These are phyloP conservation scores for Trichomalopsis sarcophagae DNA, from an alignment of 1,140 invertebrate species.

Conservation along the genomic window DNA sequence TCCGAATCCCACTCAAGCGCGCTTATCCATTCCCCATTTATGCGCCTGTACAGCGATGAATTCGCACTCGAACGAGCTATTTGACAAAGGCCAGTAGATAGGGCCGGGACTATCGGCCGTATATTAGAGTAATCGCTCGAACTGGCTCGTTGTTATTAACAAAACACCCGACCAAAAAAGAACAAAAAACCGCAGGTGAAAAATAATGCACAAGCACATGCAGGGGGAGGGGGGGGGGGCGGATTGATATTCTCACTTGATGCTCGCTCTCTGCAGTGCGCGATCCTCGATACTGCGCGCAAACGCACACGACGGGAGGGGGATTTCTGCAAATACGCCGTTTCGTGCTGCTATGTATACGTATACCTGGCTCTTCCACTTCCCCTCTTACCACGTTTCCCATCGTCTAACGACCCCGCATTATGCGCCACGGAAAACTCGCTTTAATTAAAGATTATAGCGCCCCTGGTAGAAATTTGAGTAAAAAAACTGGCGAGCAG, in stretches of 20 bases:
- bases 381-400: slow-evolving; percentile 35
- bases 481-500: too few species aligned
- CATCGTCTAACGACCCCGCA: slow-evolving; percentile 64
- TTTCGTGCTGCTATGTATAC: too few species aligned
- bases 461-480: slow-evolving; percentile 44
- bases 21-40: too few species aligned
- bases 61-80: slow-evolving; percentile 24
- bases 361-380: not conserved
- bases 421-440: slow-evolving; percentile 65
- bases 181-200: slow-evolving; percentile 47
- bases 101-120: not conserved
- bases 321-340: not conserved
- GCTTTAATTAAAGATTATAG: slow-evolving; percentile 70
- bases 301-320: not conserved
- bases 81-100: not conserved
- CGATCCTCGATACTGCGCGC: not conserved
- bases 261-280: too few species aligned
- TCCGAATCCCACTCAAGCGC: too few species aligned
- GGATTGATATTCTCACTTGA: too few species aligned
- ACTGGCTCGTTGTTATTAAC: slow-evolving; percentile 63
- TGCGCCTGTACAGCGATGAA: not conserved
- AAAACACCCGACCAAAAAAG: slow-evolving; percentile 53
- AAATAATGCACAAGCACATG: not conserved
- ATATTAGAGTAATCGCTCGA: not conserved
- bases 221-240: not conserved